Conservation (phyloP, 1,140 invertebrate species). For the Apocrypta bakeri region DNA sequence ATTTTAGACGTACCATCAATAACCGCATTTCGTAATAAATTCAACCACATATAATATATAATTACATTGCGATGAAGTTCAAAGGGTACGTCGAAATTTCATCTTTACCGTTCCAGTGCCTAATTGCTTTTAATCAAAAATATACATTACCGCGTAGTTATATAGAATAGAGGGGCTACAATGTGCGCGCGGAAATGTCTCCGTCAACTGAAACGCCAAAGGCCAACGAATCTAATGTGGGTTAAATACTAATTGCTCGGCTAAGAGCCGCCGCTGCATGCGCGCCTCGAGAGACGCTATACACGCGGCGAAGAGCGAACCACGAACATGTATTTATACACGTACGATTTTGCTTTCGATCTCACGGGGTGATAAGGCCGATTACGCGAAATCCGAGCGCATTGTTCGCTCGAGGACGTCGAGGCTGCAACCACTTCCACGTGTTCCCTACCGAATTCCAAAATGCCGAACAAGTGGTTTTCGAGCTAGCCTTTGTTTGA, state of each 20-base stretch:
- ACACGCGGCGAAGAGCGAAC: background rate
- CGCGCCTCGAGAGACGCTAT: background rate
- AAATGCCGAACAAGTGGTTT: conserved; percentile 37
- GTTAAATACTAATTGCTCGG: conserved; percentile 64
- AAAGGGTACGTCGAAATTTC: no score
- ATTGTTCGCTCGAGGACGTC: conserved; percentile 52
- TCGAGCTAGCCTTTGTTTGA: conserved; percentile 4
- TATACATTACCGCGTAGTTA: no score
- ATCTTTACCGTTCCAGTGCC: no score
- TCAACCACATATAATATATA: no score
- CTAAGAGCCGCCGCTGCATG: background rate
- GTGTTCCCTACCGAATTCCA: background rate
- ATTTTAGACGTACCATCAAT: no score
- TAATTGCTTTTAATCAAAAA: no score
- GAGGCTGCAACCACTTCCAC: conserved; percentile 3
- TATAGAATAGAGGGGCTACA: no score
- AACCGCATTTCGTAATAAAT: no score
- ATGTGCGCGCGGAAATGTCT: conserved; percentile 39
- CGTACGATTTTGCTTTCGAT: conserved; percentile 51
- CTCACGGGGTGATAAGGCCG: conserved; percentile 54
- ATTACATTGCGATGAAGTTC: background rate
- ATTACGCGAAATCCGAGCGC: conserved; percentile 58
- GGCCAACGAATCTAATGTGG: conserved; percentile 62
- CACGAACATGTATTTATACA: background rate
- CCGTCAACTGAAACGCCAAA: conserved; percentile 49